A percentile compares a stretch with the other conserved stretches of the same genome.
phyloP scores from a whole-genome alignment of 2,113 vertebrate genomes.

The Leptobrachium leishanense region DNA sequence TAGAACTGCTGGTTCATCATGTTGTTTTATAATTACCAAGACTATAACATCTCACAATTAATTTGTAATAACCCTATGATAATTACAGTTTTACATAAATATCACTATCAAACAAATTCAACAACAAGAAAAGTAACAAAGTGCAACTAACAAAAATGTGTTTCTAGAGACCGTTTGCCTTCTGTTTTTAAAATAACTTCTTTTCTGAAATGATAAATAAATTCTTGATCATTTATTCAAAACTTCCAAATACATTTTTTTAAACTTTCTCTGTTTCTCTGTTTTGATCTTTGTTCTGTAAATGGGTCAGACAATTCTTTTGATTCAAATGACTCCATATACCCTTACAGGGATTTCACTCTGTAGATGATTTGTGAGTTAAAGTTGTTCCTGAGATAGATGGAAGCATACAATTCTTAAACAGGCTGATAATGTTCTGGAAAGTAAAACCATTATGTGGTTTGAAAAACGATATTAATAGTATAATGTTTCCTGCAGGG shows the following conservation, averaged over 20 bases:
- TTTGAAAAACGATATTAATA: slow-evolving; percentile 29
- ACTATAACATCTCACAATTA: too few species aligned
- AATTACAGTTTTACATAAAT: too few species aligned
- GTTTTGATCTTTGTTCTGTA: not conserved
- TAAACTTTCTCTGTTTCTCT: too few species aligned
- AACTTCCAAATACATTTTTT: not conserved
- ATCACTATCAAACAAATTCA: too few species aligned
- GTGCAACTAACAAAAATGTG: too few species aligned
- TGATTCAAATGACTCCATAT: not conserved
- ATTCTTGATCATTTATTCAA: not conserved
- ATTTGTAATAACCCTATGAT: too few species aligned
- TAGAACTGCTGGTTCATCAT: too few species aligned
- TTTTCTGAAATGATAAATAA: too few species aligned
- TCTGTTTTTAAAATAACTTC: too few species aligned
- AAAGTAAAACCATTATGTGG: slow-evolving; percentile 29
- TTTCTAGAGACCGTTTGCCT: too few species aligned
- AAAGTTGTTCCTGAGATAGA: not conserved
- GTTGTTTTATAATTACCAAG: too few species aligned
- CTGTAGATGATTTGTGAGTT: slow-evolving; percentile 16
- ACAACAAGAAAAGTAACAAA: too few species aligned
- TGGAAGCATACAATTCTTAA: slow-evolving; percentile 9
- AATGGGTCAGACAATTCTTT: not conserved
- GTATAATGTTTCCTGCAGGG: slow-evolving; percentile 26
- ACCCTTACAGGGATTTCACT: not conserved
- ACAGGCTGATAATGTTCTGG: slow-evolving; percentile 1